Conservation (phyloP, 1,140 invertebrate species). For the Thalassaphorura encarpata region DNA sequence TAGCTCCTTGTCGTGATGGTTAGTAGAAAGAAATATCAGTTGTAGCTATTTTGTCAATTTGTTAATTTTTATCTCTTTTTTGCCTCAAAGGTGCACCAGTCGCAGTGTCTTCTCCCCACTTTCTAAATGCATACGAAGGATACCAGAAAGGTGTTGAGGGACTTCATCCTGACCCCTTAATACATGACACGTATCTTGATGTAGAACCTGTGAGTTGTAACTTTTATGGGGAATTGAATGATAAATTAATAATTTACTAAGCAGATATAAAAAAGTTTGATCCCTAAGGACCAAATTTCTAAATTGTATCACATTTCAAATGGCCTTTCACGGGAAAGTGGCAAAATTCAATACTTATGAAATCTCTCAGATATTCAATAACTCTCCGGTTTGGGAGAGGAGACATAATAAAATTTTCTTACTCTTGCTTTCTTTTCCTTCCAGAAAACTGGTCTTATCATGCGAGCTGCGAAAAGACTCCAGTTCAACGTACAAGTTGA, state of each 20-base stretch:
- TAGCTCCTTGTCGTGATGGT: slow-evolving; percentile 30
- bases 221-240: no score
- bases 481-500: slow-evolving; percentile 36
- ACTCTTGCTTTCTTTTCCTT: background rate
- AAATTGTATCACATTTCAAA: no score
- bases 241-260: no score
- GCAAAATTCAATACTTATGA: no score
- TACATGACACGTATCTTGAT: slow-evolving; percentile 59
- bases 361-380: no score
- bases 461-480: slow-evolving; percentile 34
- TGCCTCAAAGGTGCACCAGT: slow-evolving; percentile 59
- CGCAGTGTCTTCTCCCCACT: slow-evolving; percentile 78
- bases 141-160: slow-evolving; percentile 59
- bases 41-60: background rate
- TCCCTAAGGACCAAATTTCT: no score
- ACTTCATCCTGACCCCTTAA: slow-evolving; percentile 50
- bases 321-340: no score
- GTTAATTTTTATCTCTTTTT: slow-evolving; percentile 2
- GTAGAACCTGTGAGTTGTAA: slow-evolving; percentile 53
- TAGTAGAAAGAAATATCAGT: background rate
- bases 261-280: no score
- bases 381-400: no score
- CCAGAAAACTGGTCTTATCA: slow-evolving; percentile 34
- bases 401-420: no score
- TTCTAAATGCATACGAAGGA: slow-evolving; percentile 57